These are phyloP conservation scores for Ridgeia piscesae DNA, from an alignment of 1,140 invertebrate species.

Conservation along the genomic window DNA sequence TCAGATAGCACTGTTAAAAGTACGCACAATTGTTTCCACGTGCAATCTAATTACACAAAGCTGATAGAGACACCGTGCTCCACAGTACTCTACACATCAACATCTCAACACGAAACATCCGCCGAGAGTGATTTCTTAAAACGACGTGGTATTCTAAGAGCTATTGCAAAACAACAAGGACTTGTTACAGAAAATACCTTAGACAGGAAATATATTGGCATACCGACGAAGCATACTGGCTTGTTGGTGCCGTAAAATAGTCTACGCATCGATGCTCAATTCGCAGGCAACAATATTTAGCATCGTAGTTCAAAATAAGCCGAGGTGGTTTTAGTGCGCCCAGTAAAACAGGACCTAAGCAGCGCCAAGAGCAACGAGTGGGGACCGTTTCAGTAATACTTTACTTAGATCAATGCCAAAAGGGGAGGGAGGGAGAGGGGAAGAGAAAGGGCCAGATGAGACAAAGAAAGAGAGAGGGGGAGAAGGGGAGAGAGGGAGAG, in stretches of 20 bases:
- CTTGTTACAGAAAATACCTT: not conserved
- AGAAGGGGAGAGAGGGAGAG: too few species aligned
- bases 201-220: not conserved
- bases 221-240: not conserved
- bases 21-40: too few species aligned
- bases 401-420: too few species aligned
- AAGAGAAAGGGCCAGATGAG: too few species aligned
- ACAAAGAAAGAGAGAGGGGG: too few species aligned
- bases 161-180: not conserved
- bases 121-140: not conserved
- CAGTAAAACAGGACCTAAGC: not conserved
- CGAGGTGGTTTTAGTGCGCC: not conserved
- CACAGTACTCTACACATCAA: too few species aligned
- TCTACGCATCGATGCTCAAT: not conserved
- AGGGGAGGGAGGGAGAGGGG: too few species aligned
- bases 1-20: too few species aligned
- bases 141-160: not conserved
- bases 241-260: not conserved
- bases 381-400: too few species aligned
- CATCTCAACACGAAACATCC: not conserved
- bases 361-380: not conserved
- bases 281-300: too few species aligned
- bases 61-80: too few species aligned
- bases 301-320: not conserved
- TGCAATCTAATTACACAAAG: too few species aligned